Conservation (phyloP, 2,797 vertebrate genomes). For the Myioborus miniatus region DNA sequence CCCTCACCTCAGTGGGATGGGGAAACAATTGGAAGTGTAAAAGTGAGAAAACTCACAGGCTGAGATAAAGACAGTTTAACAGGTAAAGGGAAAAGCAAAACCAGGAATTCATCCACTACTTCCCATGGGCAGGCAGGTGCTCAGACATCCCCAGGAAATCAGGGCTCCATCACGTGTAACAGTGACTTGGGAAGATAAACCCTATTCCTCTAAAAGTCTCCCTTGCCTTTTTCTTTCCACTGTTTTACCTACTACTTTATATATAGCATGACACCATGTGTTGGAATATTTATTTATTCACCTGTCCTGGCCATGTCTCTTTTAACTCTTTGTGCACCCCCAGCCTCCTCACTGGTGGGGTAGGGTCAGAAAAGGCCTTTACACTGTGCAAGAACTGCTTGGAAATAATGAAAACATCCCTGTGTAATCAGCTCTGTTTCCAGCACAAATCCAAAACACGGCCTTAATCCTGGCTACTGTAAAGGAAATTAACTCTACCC, state of each 20-base stretch:
- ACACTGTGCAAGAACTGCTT: background rate
- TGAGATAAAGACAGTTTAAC: background rate
- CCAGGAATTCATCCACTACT: too few relatives aligned
- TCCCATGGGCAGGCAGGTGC: background rate
- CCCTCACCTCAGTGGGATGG: background rate
- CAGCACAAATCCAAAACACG: background rate
- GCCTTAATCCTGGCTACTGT: too few relatives aligned
- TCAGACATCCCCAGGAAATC: background rate
- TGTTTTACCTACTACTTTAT: background rate
- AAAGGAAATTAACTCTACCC: background rate
- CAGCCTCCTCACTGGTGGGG: background rate
- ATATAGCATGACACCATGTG: background rate
- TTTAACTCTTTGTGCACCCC: background rate
- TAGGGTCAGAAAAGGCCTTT: background rate
- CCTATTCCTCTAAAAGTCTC: background rate
- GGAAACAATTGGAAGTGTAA: background rate
- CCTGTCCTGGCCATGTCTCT: background rate
- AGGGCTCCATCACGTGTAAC: rapidly evolving
- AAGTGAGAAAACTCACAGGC: background rate
- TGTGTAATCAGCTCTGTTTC: background rate
- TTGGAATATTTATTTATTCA: background rate
- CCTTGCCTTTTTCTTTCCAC: background rate
- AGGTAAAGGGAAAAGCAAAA: background rate
- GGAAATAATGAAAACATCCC: background rate
- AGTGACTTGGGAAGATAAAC: background rate